Evolutionary conservation across 2,113 vertebrate genomes (phyloP), one percentile per base, ranked within the genome.

Genomic region (Mobula birostris): DNA sequence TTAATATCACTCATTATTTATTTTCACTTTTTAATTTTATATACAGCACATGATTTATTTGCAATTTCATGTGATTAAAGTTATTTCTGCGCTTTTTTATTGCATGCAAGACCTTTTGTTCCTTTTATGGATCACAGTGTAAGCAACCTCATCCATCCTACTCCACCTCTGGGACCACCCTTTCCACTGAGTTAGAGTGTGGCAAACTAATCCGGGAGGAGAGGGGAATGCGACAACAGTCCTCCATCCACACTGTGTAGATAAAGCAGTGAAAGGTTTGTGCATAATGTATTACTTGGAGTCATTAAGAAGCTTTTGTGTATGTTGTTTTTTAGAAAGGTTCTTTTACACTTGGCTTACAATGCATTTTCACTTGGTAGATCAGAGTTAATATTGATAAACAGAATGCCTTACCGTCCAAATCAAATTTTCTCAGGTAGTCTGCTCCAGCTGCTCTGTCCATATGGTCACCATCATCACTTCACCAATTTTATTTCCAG

Each of bases 41-140:
- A 48, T 48, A 48, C 48, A 48, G 91, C 94, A 72, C 6, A 95
- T 80, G 94, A 72, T 95, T 95, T 95, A 95, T 96, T 91, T 93
- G 91, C 36, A 40, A 74, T 94, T 94, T 95, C 78, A 70, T 5
- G 6, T 94, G 48, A 93, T 94, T 95, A 93, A 93, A 93, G 91
- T 12, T 94, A 95, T 95, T 96, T 96, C 94, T 97, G 94, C 95
- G 92, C 94, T 95, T 95, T 74, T 94, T 95, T 96, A 95, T 95
- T 97, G 97, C 98, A 97, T 97, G 97, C 97, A 96, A 99, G 98
- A 98, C 98, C 95, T 99, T 99, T 97, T 99, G 98, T 98, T 98
- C 98, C 97, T 98, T 98, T 98, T 98, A 97, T 78, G 97, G 97
- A 97, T 96, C 98, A 94, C 98, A 98, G 94, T 98, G 97, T 96